These are phyloP conservation scores for Hololepta plana DNA, from an alignment of 2,888 invertebrate genomes.

Conservation along the genomic window DNA sequence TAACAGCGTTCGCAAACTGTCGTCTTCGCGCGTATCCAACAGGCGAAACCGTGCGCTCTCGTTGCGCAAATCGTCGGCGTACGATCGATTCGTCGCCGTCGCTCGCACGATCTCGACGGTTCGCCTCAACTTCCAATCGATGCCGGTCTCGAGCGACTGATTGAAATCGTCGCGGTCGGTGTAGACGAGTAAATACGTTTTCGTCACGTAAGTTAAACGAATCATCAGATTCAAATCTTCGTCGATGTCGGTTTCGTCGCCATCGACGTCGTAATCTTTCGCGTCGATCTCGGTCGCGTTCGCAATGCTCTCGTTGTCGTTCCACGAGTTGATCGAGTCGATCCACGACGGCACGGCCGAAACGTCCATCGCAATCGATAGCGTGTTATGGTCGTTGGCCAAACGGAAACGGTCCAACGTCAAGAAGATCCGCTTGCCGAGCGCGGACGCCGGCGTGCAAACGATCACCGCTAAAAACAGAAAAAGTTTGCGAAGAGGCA, in stretches of 20 bases:
- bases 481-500: background rate
- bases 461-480: conserved; percentile 29
- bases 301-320: conserved; percentile 1
- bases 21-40: conserved; percentile 21
- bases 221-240: no score
- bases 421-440: conserved; percentile 23
- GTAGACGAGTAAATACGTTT: conserved; percentile 19
- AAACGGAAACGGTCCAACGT: conserved; percentile 27
- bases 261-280: no score
- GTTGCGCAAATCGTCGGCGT: background rate
- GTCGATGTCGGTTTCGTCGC: no score
- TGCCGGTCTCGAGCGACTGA: conserved; percentile 3
- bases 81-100: background rate
- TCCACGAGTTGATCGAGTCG: no score
- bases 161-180: conserved; percentile 13
- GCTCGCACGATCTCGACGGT: background rate
- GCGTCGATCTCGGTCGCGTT: conserved; percentile 5
- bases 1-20: conserved; percentile 18
- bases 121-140: background rate
- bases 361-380: conserved; percentile 29
- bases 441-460: conserved; percentile 30
- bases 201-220: no score
- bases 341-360: conserved; percentile 25
- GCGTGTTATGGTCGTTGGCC: conserved; percentile 25
- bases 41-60: conserved; percentile 17